Evolutionary conservation across 2,797 vertebrate species (phyloP).

Genomic region (Pempheris klunzingeri): DNA sequence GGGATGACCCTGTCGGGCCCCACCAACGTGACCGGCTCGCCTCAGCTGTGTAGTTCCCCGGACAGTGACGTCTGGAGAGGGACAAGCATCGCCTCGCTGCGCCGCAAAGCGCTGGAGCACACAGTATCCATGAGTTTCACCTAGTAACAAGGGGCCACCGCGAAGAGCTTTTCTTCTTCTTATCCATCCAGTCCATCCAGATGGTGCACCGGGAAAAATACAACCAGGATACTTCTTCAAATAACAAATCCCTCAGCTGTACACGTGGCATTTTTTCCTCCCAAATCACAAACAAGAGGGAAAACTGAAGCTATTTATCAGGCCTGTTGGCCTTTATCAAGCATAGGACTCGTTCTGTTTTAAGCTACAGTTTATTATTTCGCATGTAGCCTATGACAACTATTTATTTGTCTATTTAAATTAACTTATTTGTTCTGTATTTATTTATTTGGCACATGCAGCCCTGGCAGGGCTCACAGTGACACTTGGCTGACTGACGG

Average conservation of each 20-base stretch:
- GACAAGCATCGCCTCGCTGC: conserved; percentile 97
- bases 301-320: conserved; percentile 21
- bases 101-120: conserved; percentile 98
- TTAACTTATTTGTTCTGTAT: conserved; percentile 66
- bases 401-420: conserved; percentile 78
- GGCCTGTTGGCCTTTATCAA: conserved; percentile 34
- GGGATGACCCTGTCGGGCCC: conserved; percentile 96
- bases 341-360: conserved; percentile 47
- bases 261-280: conserved; percentile 20
- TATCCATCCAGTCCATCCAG: conserved; percentile 32
- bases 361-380: conserved; percentile 63
- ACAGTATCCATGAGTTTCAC: conserved; percentile 99
- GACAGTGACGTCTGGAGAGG: conserved; percentile 99
- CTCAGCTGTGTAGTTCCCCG: conserved; percentile 96
- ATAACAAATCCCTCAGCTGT: conserved; percentile 19
- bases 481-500: conserved; percentile 61
- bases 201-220: conserved; percentile 39
- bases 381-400: conserved; percentile 68
- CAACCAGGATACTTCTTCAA: conserved; percentile 56
- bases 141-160: conserved; percentile 78
- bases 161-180: conserved; percentile 75
- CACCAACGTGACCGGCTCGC: conserved; percentile 93
- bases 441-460: conserved; percentile 55
- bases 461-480: conserved; percentile 47
- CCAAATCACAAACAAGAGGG: conserved; percentile 24